Base-by-base conservation (phyloP, 1,140 invertebrate species). In the Neodiprion lecontei region DNA sequence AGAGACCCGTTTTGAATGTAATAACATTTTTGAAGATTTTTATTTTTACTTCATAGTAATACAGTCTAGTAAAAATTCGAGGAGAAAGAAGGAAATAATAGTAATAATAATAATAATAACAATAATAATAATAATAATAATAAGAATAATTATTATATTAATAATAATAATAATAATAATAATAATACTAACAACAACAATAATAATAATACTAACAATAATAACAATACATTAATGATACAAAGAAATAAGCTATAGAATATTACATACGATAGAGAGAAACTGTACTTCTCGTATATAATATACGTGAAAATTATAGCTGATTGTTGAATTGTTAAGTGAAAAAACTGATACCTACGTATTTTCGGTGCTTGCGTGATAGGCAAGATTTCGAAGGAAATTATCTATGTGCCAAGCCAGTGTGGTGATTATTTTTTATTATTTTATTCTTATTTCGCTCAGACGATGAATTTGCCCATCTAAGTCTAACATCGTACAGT, bases 261-360 rank as follows among this genome's bases (percentile, higher is more conserved):
- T 61, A 61, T 12, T 3, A 40, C 28, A 40, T 3, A 40, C 28
- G 28, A 40, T 40, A 40, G n/a, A 17, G 10, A 53, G 53, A 61
- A 61, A 14, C 53, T 61, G 53, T 61, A 61, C n/a, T 61, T 61
- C 53, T 61, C n/a, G 11, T 12, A 40, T 61, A 61, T 14, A 14
- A 61, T 14, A 12, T 61, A 17, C 53, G 53, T 11, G 5, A 9
- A 61, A 61, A 61, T 61, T 61, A 61, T 61, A 40, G 28, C 28
- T 40, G 28, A 61, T 61, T 61, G 53, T 61, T n/a, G 53, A 61
- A 61, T 61, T 61, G 53, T 61, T 61, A 61, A 61, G 53, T 61
- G 28, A 40, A 40, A 7, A 61, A 14, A 61, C 53, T 17, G 8
- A 61, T 40, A 40, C 4, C 11, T 61, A 61, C 11, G 53, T 61